A percentile compares a stretch with the other conserved stretches of the same genome.
These are phyloP conservation scores for Prionace glauca DNA, from an alignment of 2,797 vertebrate genomes.

Conservation along the genomic window DNA sequence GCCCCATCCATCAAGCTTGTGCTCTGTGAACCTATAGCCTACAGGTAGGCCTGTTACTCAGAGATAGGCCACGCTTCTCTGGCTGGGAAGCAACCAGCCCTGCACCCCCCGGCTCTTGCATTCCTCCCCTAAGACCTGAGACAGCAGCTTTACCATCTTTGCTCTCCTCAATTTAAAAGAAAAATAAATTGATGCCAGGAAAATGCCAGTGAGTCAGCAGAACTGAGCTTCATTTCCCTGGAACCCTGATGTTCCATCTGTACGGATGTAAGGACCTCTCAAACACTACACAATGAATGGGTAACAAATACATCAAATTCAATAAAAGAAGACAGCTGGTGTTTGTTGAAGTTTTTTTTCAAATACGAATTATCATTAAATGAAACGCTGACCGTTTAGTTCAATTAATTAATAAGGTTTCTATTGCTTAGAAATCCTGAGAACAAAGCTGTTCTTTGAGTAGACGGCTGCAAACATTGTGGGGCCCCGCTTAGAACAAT, in stretches of 20 bases:
- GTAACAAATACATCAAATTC: not conserved
- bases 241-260: constrained; percentile 27
- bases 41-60: not conserved
- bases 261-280: constrained; percentile 18
- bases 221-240: constrained; percentile 17
- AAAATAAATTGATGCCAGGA: not conserved
- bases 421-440: not conserved
- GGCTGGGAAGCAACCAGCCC: not conserved
- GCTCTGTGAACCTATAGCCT: not conserved
- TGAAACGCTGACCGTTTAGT: not conserved
- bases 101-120: not conserved
- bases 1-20: not conserved
- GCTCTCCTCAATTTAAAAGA: not conserved
- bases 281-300: constrained; percentile 1
- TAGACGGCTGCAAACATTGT: not conserved
- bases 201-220: constrained; percentile 14
- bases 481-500: not conserved
- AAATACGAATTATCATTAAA: not conserved
- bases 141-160: constrained; percentile 2
- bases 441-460: not conserved
- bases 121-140: not conserved
- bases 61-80: not conserved
- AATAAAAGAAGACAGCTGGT: not conserved
- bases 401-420: not conserved
- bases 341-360: not conserved